A percentile compares a stretch with the other conserved stretches of the same genome.
Conservation (phyloP, 35 echinoderm and acorn worm species). For the Acanthaster planci region DNA sequence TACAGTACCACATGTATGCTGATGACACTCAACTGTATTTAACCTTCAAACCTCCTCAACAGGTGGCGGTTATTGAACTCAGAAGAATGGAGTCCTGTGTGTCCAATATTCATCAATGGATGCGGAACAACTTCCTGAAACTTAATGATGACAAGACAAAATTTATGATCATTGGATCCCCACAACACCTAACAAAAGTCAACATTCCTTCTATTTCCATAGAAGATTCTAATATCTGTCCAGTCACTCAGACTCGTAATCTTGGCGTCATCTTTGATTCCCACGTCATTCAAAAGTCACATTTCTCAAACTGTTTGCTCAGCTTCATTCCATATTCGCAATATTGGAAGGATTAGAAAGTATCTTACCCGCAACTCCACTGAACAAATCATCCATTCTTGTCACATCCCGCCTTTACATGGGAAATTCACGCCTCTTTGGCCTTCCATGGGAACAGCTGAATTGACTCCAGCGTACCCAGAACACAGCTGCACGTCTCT, state of each 20-base stretch:
- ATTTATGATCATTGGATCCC: slow-evolving; percentile 28
- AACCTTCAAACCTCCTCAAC: too few relatives aligned
- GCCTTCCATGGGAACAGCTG: slow-evolving; percentile 45
- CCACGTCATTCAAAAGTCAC: slow-evolving; percentile 13
- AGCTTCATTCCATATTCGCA: slow-evolving; percentile 42
- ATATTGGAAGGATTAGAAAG: slow-evolving; percentile 59
- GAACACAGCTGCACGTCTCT: slow-evolving; percentile 47
- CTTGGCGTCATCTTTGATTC: slow-evolving; percentile 10
- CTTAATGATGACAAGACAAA: slow-evolving; percentile 67
- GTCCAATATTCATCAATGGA: slow-evolving; percentile 53
- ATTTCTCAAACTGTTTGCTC: slow-evolving; percentile 23
- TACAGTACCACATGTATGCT: too few relatives aligned
- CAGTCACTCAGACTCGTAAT: slow-evolving; percentile 8
- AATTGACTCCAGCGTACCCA: slow-evolving; percentile 55
- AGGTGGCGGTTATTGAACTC: background rate
- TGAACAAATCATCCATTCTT: slow-evolving; percentile 51
- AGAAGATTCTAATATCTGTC: slow-evolving; percentile 20
- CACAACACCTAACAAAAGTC: background rate
- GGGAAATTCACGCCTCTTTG: slow-evolving; percentile 50
- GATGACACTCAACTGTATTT: too few relatives aligned
- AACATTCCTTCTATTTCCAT: background rate
- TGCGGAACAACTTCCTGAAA: slow-evolving; percentile 48
- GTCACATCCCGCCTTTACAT: slow-evolving; percentile 53
- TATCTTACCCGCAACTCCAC: slow-evolving; percentile 31
- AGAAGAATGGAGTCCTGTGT: slow-evolving; percentile 21